Evolutionary conservation across 2,113 vertebrate genomes (phyloP).

Genomic region (Rhizomys pruinosus): DNA sequence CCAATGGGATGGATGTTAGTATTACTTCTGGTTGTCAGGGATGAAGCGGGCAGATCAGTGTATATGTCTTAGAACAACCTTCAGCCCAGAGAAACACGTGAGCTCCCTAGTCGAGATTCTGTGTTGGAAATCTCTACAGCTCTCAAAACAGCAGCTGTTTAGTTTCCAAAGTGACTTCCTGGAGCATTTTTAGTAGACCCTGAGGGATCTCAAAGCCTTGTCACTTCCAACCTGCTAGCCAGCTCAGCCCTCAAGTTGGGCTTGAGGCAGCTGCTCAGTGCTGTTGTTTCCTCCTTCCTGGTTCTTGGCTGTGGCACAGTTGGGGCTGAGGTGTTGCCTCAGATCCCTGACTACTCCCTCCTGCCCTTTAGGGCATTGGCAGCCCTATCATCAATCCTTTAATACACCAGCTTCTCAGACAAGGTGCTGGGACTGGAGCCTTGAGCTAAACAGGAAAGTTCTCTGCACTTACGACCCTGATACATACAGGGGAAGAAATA

Average conservation of each 20-base stretch:
- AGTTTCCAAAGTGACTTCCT: background rate
- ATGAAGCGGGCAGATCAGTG: too few species aligned
- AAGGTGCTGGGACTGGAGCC: background rate
- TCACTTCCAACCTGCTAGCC: background rate
- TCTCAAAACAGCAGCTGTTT: background rate
- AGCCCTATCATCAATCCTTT: background rate
- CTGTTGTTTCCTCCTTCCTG: background rate
- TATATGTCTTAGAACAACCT: background rate
- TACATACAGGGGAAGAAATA: background rate
- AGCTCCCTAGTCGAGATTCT: background rate
- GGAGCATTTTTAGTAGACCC: background rate
- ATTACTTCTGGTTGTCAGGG: background rate
- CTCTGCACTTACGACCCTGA: background rate
- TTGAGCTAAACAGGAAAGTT: too few species aligned
- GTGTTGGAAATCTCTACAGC: background rate
- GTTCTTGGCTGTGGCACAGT: background rate
- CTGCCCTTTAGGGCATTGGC: background rate
- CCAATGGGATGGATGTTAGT: too few species aligned
- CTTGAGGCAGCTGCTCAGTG: background rate
- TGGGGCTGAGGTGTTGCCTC: background rate
- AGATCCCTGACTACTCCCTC: background rate
- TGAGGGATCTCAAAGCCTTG: background rate
- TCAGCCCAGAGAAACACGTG: background rate
- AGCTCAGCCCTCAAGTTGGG: background rate
- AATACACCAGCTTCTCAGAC: background rate